Evolutionary conservation across 2,113 vertebrate genomes (phyloP).

Genomic region (Larimichthys crocea): DNA sequence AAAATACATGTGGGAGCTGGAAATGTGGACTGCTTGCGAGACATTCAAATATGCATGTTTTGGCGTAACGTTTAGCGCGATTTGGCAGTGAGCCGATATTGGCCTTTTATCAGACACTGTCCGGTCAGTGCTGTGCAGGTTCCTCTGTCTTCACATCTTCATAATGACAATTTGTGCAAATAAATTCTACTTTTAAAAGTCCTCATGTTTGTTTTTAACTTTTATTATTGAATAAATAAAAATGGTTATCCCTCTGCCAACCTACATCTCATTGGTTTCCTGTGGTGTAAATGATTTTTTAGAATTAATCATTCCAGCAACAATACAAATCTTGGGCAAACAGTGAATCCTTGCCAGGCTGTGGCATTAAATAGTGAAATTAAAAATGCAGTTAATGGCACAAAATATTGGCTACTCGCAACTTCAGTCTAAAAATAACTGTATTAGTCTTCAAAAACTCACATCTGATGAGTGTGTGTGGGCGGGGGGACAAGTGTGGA

Average conservation of each 20-base stretch:
- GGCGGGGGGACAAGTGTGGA: slow-evolving; percentile 39
- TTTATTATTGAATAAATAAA: slow-evolving; percentile 5
- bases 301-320: slow-evolving; percentile 15
- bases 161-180: background rate
- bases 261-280: slow-evolving; percentile 8
- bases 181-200: background rate
- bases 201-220: background rate
- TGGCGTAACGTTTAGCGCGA: background rate
- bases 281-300: slow-evolving; percentile 1
- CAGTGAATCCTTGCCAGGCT: slow-evolving; percentile 13
- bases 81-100: slow-evolving; percentile 1
- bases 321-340: slow-evolving; percentile 33
- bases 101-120: background rate
- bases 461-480: slow-evolving; percentile 41
- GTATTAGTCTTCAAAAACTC: slow-evolving; percentile 38
- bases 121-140: background rate
- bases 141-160: background rate
- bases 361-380: slow-evolving; percentile 40
- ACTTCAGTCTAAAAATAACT: slow-evolving; percentile 52
- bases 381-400: slow-evolving; percentile 36
- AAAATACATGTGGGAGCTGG: slow-evolving; percentile 1
- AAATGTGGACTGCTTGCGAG: background rate
- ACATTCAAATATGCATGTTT: slow-evolving; percentile 28
- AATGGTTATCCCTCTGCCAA: slow-evolving; percentile 22
- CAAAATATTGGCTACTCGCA: slow-evolving; percentile 23